Conservation (phyloP, 1,140 invertebrate species). For the Metaphire vulgaris region DNA sequence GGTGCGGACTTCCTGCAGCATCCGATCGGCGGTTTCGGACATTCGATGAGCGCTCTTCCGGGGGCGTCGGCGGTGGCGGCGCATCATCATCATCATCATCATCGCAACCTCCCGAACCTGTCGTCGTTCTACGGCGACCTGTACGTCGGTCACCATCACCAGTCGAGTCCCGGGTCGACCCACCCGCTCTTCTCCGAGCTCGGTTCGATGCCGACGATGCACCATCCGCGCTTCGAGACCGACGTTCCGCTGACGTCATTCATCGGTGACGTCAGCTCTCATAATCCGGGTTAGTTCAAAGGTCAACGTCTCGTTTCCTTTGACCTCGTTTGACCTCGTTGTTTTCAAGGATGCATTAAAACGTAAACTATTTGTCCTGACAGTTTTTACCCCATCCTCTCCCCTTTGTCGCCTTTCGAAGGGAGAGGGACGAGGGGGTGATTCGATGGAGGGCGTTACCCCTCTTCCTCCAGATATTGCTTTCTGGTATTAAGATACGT, state of each 20-base stretch:
- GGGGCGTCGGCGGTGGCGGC: not conserved
- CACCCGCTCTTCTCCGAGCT: constrained; percentile 8
- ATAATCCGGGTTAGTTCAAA: constrained; percentile 3
- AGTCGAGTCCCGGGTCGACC: not conserved
- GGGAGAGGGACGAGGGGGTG: too few species aligned
- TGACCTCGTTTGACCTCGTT: not conserved
- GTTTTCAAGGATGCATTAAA: too few species aligned
- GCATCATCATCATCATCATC: too few species aligned
- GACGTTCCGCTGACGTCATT: constrained; percentile 10
- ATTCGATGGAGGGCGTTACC: too few species aligned
- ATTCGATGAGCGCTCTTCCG: constrained; percentile 1
- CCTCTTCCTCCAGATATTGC: too few species aligned
- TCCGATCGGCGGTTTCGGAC: not conserved
- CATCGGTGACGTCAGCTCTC: constrained; percentile 11
- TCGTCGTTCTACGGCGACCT: constrained; percentile 12
- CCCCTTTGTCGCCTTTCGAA: too few species aligned
- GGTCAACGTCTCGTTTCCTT: not conserved
- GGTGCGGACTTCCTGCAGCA: constrained; percentile 19
- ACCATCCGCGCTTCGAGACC: constrained; percentile 12
- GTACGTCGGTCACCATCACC: constrained; percentile 15
- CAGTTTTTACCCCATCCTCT: too few species aligned
- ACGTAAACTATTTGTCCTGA: too few species aligned
- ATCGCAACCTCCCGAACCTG: constrained; percentile 4
- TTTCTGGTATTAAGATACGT: too few species aligned
- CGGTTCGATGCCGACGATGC: not conserved